Base-by-base conservation (phyloP, 2,888 invertebrate species). In the Lochmaea crataegi region DNA sequence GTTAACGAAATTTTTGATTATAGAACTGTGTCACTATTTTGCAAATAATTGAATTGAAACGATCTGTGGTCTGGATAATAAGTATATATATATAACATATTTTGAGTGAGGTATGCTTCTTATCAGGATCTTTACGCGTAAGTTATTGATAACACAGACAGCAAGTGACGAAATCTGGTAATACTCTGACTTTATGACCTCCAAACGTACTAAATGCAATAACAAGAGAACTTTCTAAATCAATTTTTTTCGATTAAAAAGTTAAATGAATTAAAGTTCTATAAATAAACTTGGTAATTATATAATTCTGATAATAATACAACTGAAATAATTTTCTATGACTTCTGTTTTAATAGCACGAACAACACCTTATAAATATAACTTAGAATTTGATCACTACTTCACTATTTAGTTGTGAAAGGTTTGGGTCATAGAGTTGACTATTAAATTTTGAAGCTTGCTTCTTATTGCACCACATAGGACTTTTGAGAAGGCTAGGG, bases 61-160 rank as follows among this genome's bases (percentile, higher is more conserved):
- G 48, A 7, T n/a, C 38, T n/a, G 22, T 60, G 14, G 41, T 10
- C 41, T 61, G 61, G 16, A n/a, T n/a, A 32, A 32, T 32, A 32
- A 16, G n/a, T 60, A 32, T n/a, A 60, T 38, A 60, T 10, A 22
- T 22, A 11, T 57, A 32, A 60, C 14, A 60, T 60, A 60, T 60
- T 32, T 12, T 32, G 60, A 22, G 12, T 61, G 42, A 42, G 42
- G 61, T 61, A 61, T 38, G 7, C n/a, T n/a, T 38, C 10, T 42
- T 60, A 60, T 60, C 60, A 60, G 32, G 4, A 7, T 61, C n/a
- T 6, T 41, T 61, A 61, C 38, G 61, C 61, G 42, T 61, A 16
- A 61, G 42, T 41, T 6, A 10, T 18, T 61, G 42, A 60, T 60
- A 60, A 60, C 14, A 48, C n/a, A 38, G 7, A 48, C 14, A 48